Evolutionary conservation across 1,140 invertebrate genomes (phyloP), one percentile per base, ranked within the genome.

Genomic region (Cydia pomonella): DNA sequence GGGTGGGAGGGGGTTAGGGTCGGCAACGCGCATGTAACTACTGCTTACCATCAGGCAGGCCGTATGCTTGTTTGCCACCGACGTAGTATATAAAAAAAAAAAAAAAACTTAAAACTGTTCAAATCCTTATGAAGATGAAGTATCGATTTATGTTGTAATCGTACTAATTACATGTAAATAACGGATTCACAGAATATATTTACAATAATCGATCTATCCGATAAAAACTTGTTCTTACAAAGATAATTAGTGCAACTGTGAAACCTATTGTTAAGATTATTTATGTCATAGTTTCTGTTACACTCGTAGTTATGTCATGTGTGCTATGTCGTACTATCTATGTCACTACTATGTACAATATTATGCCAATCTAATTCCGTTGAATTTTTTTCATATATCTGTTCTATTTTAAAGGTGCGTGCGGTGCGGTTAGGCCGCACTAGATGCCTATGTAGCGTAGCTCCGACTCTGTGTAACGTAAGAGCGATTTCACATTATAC

Each of bases 271-370:
- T 59, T 59, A 59, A 9, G 18, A 59, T 23, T 59, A 21, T 59
- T 21, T 59, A 59, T 59, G 47, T 50, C n/a, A 50, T 50, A 50
- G 47, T 50, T 50, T 16, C 47, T 50, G n/a, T 50, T 47, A 47
- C 41, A 44, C 50, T 53, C n/a, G n/a, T 23, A 59, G 53, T 59
- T 59, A 59, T 59, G 50, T 53, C 50, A 53, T 16, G 18, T 6
- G n/a, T 53, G 5, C 18, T 50, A 18, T 50, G 47, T 50, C 13
- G 41, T 44, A 2, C 38, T 41, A 41, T 41, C 38, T 4, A n/a
- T 47, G 44, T 47, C 16, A 47, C 4, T 44, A 13, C 5, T n/a
- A n/a, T n/a, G n/a, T 50, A 5, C 16, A n/a, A 50, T 50, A 50
- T n/a, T 50, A n/a, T n/a, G 47, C 47, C 13, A 2, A 12, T 41